phyloP scores from a whole-genome alignment of 2,113 vertebrate genomes.

The Alaudala cheleensis region DNA sequence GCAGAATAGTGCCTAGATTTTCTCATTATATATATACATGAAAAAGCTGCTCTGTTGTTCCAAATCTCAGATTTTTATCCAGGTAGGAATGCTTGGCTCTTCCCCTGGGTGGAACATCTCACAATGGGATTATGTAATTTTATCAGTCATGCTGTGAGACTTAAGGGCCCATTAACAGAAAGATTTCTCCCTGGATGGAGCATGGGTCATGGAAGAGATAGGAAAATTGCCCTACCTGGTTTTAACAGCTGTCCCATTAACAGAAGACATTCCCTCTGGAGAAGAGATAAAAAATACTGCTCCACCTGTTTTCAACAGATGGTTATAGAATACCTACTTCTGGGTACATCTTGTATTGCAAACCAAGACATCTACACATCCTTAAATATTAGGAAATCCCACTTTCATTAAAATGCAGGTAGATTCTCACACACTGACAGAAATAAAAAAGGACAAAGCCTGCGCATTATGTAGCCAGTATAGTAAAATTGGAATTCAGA shows the following conservation, averaged over 20 bases:
- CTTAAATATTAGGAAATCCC: not conserved
- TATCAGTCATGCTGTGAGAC: not conserved
- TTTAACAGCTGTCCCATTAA: not conserved
- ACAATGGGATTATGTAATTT: not conserved
- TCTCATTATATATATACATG: no score
- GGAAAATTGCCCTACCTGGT: not conserved
- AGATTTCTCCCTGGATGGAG: not conserved
- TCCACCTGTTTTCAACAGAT: not conserved
- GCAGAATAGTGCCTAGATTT: not conserved
- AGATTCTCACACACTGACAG: not conserved
- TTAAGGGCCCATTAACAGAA: not conserved
- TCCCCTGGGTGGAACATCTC: not conserved
- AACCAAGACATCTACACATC: not conserved
- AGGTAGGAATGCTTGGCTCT: not conserved
- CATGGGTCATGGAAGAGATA: not conserved
- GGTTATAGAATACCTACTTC: not conserved
- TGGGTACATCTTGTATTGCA: not conserved
- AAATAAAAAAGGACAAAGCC: not conserved
- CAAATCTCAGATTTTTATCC: not conserved
- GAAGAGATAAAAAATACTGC: not conserved
- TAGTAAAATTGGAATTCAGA: not conserved
- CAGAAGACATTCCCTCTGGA: not conserved
- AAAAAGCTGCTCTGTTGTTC: not conserved
- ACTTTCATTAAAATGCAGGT: not conserved
- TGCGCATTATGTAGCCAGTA: not conserved